Evolutionary conservation across 2,113 vertebrate genomes (phyloP), one percentile per base, ranked within the genome.

Genomic region (Calidris pygmaea): DNA sequence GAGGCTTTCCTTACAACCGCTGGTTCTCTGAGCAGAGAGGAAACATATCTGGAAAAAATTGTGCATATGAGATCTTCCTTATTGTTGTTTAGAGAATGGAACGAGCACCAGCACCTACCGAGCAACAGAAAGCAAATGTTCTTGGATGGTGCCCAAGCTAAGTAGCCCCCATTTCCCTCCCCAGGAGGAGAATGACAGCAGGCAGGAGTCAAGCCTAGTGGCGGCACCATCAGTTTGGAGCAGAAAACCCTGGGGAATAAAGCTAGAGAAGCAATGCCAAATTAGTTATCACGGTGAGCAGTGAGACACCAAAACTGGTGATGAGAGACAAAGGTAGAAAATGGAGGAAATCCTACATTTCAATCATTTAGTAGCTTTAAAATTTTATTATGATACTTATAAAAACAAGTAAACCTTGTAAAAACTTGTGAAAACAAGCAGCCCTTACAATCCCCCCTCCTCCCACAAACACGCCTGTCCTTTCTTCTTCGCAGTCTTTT

Each of bases 151-250:
- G 24, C 10, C 29, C 60, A 67, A 60, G 22, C 27, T 27, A 10
- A 48, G 37, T 7, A 72, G 30, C 12, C 18, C 8, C 7, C 1
- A 0, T 39, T 62, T 68, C 24, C 14, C 7, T 53, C 19, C 18
- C 12, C 71, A 39, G 55, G 9, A 41, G 27, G 2, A 50, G 14
- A 55, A 39, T 17, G 18, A 43, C 17, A 39, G 17, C 15, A 50
- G 14, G 13, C 15, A 50, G 35, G 32, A 60, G 21, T 39, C 21
- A 55, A 59, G 1, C 6, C 41, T 32, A 27, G 24, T 10, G 11
- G 7, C 1, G 0, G 13, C 12, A 72, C 9, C 3, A 6, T n/a
- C 7, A 3, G 6, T 34, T 59, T 7, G 5, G 21, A 89, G 5
- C 21, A 66, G 71, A 74, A 75, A 45, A 56, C 5, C 81, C 29